Percentiles rank a stretch among this genome's conserved stretches.
phyloP scores from a whole-genome alignment of 1,140 invertebrate genomes.

The Diachasma alloeum region DNA sequence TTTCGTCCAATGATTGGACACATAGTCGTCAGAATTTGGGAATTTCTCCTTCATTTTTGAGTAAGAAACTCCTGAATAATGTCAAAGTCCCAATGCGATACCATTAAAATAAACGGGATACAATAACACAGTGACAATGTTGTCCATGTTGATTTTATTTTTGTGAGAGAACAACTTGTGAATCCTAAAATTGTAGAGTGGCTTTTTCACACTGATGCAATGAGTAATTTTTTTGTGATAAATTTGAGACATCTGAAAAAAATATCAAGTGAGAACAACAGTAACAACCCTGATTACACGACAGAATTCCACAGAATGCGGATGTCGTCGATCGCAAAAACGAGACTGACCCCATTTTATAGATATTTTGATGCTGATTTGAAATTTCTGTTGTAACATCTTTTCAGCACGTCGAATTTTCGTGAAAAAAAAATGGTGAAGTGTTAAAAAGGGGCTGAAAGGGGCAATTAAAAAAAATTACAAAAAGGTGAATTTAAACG shows the following conservation, averaged over 20 bases:
- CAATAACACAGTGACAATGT: neutral
- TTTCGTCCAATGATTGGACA: conserved; percentile 9
- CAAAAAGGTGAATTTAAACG: too few species aligned
- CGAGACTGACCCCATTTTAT: too few species aligned
- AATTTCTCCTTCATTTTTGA: neutral
- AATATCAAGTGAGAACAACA: neutral
- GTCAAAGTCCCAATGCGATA: neutral
- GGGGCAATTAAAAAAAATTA: too few species aligned
- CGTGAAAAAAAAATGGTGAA: too few species aligned
- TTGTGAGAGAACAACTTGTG: neutral
- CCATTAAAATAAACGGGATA: neutral
- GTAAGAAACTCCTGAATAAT: neutral
- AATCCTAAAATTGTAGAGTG: neutral
- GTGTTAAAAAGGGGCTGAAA: too few species aligned
- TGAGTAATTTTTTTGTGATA: neutral
- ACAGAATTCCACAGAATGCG: too few species aligned
- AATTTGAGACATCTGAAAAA: neutral
- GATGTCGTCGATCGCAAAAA: too few species aligned
- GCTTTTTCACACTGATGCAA: neutral
- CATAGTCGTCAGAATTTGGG: neutral
- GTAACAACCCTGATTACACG: too few species aligned
- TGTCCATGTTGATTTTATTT: conserved; percentile 5
- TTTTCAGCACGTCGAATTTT: too few species aligned
- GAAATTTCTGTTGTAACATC: too few species aligned
- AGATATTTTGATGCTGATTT: too few species aligned